Conservation (phyloP, 1,140 invertebrate genomes). For the Atopsyche davidsoni region DNA sequence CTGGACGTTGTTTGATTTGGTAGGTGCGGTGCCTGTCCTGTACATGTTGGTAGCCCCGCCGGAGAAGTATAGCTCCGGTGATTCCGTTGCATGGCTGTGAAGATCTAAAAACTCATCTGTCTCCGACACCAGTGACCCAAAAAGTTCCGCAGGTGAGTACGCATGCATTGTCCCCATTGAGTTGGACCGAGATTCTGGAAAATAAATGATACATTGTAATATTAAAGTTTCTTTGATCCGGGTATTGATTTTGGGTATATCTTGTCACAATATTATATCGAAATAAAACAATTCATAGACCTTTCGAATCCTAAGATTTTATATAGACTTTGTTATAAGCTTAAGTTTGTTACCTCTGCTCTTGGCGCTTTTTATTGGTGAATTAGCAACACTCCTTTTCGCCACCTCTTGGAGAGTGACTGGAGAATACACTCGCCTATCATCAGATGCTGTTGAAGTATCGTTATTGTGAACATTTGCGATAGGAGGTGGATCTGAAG, state of each 20-base stretch:
- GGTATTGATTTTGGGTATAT: too few species aligned
- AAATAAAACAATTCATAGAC: too few species aligned
- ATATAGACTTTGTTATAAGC: too few species aligned
- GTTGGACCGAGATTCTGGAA: conserved; percentile 52
- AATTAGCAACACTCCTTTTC: conserved; percentile 64
- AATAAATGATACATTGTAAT: too few species aligned
- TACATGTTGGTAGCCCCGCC: not conserved
- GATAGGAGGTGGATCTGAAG: conserved; percentile 28
- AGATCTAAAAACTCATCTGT: conserved; percentile 53
- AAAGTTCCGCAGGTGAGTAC: conserved; percentile 45
- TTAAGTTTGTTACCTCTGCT: conserved; percentile 38
- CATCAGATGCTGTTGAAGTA: conserved; percentile 43
- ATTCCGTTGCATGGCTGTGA: conserved; percentile 38
- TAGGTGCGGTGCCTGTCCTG: conserved; percentile 21
- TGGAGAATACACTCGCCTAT: conserved; percentile 69
- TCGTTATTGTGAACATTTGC: conserved; percentile 21
- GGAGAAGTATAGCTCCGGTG: conserved; percentile 25
- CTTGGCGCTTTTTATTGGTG: conserved; percentile 51
- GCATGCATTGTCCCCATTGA: conserved; percentile 52
- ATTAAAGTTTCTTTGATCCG: too few species aligned
- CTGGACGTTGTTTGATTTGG: not conserved
- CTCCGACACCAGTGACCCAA: conserved; percentile 49
- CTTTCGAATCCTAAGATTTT: too few species aligned
- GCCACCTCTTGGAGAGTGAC: conserved; percentile 81
- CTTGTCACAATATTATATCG: too few species aligned